Evolutionary conservation across 2,113 vertebrate genomes (phyloP), one percentile per base, ranked within the genome.

Genomic region (Gyps fulvus): DNA sequence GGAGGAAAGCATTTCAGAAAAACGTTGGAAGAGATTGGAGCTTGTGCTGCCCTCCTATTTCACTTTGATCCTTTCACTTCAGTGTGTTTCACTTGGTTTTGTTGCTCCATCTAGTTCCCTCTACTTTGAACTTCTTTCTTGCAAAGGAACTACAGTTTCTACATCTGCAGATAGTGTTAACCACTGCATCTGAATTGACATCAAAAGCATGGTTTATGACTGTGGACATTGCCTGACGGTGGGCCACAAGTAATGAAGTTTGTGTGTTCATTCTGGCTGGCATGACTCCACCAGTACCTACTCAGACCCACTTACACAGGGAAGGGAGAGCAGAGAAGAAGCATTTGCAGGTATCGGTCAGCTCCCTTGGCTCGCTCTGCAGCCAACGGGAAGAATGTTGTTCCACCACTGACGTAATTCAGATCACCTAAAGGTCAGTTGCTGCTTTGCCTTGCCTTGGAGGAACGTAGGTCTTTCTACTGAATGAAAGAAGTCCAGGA

Each of bases 161-260:
- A n/a, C 11, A 21, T 43, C 18, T 40, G 17, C 25, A 81, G 26
- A 22, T 6, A 36, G 1, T 22, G 40, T 79, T 73, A 81, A 70
- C 16, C 11, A 67, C 34, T 32, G 6, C 13, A 34, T 58, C 36
- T 79, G 45, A 82, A 74, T 25, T 66, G 55, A 25, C 42, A 58
- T 23, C 36, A 71, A 70, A 74, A 55, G 0, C 22, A 49, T 22
- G 61, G 32, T 54, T 67, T 76, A 42, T 6, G 4, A 52, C 38
- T 43, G 26, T n/a, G 16, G 45, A 19, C 27, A 54, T 63, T 76
- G 16, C 3, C 25, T 9, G 10, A 69, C 8, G 4, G 9, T 42
- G 6, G 16, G 29, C 13, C 2, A 5, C 32, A 59, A 19, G 10
- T 59, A 50, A 6, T 61, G 36, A 9, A 0, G 0, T 57, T 47